Percentiles rank a stretch among this genome's conserved stretches.
phyloP scores from a whole-genome alignment of 2,113 vertebrate genomes.

The Rhinogobius similis region DNA sequence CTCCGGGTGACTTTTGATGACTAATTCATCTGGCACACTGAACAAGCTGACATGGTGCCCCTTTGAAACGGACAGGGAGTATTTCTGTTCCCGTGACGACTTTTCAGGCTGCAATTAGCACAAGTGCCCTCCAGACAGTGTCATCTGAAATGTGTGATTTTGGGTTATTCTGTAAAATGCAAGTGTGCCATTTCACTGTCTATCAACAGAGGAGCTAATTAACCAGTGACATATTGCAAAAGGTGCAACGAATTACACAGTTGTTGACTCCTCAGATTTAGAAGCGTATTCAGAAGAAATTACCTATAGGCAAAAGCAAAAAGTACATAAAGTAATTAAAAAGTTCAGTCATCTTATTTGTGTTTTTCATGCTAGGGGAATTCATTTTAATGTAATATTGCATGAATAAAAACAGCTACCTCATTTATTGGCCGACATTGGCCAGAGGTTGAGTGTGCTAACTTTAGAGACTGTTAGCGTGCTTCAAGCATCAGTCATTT shows the following conservation, averaged over 20 bases:
- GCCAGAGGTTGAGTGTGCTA: background rate
- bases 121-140: constrained; percentile 37
- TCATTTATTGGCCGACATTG: background rate
- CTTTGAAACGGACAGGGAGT: constrained; percentile 44
- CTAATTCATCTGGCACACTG: constrained; percentile 68
- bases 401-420: too few species aligned
- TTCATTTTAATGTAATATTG: too few species aligned
- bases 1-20: constrained; percentile 56
- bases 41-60: constrained; percentile 32
- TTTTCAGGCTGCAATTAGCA: constrained; percentile 50
- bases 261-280: background rate
- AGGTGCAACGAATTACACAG: constrained; percentile 18
- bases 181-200: constrained; percentile 30
- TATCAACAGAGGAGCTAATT: constrained; percentile 34
- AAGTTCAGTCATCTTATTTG: background rate
- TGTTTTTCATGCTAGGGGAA: background rate
- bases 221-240: constrained; percentile 20
- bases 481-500: background rate
- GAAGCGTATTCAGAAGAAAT: background rate
- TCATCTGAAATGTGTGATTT: constrained; percentile 36
- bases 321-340: background rate
- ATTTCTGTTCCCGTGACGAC: constrained; percentile 42
- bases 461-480: background rate
- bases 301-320: background rate
- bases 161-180: constrained; percentile 20